Evolutionary conservation across 1,140 invertebrate species (phyloP).

Genomic region (Drosophila funebris): DNA sequence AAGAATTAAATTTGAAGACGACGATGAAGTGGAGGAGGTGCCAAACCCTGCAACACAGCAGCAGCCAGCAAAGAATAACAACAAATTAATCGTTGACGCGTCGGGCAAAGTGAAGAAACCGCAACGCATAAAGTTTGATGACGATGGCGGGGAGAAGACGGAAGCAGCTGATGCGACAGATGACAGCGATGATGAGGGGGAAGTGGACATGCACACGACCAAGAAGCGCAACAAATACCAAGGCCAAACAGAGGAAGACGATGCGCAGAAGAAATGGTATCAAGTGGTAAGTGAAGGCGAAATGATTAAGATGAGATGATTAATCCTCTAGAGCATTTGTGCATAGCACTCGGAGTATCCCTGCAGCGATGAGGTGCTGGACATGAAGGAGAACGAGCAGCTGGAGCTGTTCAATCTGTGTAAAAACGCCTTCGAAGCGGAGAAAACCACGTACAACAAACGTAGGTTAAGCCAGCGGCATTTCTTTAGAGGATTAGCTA

Average conservation of each 20-base stretch:
- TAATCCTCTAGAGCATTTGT: not conserved
- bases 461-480: slow-evolving; percentile 48
- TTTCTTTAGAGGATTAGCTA: not conserved
- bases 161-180: not conserved
- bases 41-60: too few species aligned
- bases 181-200: slow-evolving; percentile 51
- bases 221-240: slow-evolving; percentile 53
- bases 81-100: not conserved
- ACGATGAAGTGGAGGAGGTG: slow-evolving; percentile 8
- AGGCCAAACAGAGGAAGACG: slow-evolving; percentile 46
- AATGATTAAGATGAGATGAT: not conserved
- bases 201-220: slow-evolving; percentile 3
- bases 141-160: slow-evolving; percentile 46
- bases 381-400: slow-evolving; percentile 81
- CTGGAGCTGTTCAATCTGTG: slow-evolving; percentile 74
- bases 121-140: slow-evolving; percentile 67
- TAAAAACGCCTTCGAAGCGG: slow-evolving; percentile 68
- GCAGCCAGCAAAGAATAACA: slow-evolving; percentile 9
- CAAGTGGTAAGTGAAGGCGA: slow-evolving; percentile 64
- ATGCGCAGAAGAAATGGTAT: slow-evolving; percentile 77
- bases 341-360: slow-evolving; percentile 66
- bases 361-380: slow-evolving; percentile 68
- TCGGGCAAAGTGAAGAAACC: slow-evolving; percentile 47
- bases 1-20: slow-evolving; percentile 37
- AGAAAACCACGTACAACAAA: slow-evolving; percentile 60